Base-by-base conservation (phyloP, 1,140 invertebrate genomes). In the Myzus persicae region DNA sequence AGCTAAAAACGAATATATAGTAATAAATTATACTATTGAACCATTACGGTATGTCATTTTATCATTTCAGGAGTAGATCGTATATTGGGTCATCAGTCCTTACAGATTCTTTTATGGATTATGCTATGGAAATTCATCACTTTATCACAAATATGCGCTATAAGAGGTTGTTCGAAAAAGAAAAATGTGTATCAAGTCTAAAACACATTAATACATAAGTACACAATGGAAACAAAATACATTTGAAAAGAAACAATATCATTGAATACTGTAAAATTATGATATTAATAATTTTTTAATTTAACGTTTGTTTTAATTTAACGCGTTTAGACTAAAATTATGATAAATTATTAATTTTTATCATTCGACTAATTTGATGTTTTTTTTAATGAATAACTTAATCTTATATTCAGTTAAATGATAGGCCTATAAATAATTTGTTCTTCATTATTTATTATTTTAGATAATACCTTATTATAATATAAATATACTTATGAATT, bases 401-500 rank as follows among this genome's bases (percentile, higher is more conserved):
- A n/a, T 76, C 14, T 76, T 76, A 76, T n/a, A 76, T 76, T 9
- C 14, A 51, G 22, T 18, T 36, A 31, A 67, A 67, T 31, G n/a
- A n/a, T n/a, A n/a, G n/a, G n/a, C n/a, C n/a, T n/a, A n/a, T n/a
- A n/a, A n/a, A n/a, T n/a, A n/a, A n/a, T n/a, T n/a, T n/a, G n/a
- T n/a, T n/a, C n/a, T n/a, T n/a, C n/a, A n/a, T n/a, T n/a, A n/a
- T n/a, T n/a, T n/a, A n/a, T n/a, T n/a, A n/a, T n/a, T n/a, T 67
- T 67, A 76, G 14, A n/a, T n/a, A 18, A 76, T 76, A 14, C 31
- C 4, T 67, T 18, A n/a, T 4, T 18, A 76, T n/a, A 76, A 31
- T 18, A 67, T n/a, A n/a, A n/a, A n/a, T 76, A n/a, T n/a, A 76
- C 14, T 76, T 18, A 6, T 54, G 76, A 96, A 96, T 97, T 95